Evolutionary conservation across 2,797 vertebrate genomes (phyloP), one percentile per base, ranked within the genome.

Genomic region (Lutjanus argentimaculatus): DNA sequence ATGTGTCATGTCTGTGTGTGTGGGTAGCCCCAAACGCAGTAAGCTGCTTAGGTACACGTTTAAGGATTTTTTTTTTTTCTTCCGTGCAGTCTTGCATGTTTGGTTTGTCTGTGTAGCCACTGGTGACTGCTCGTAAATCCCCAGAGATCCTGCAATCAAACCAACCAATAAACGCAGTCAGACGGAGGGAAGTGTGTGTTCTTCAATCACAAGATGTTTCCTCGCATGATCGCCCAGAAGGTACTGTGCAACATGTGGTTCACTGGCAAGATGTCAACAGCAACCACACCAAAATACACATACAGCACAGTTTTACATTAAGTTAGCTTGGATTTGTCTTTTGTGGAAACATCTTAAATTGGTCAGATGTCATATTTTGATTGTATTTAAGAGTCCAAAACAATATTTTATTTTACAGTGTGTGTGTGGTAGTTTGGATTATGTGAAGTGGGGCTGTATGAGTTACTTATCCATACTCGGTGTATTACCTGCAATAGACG

Each of bases 1-100:
- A 72, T 72, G 76, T 75, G 74, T 84, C 71, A 63, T 12, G 68
- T 85, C 67, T 75, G n/a, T 67, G 61, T 84, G 77, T 84, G 86
- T 83, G 80, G 67, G 79, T 58, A 75, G 78, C 49, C 68, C 56
- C 74, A 69, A 84, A 79, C 22, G 48, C 14, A 78, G 61, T 72
- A 85, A 82, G 77, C 84, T 75, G 85, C 85, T 86, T 77, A 77
- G 82, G 53, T 42, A 15, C 57, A 22, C 19, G 3, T 75, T 72
- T 36, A 42, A 59, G 13, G 36, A 0, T 58, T 79, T 49, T 43
- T 11, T n/a, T 68, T 66, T 46, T 65, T 79, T 40, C 5, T 30
- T 46, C 21, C 3, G 2, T 77, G 74, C 66, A 72, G 64, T 75
- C 79, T 81, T 75, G 57, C 62, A 58, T 57, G 75, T 57, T 79